Conservation (phyloP, 2,797 vertebrate species). For the Danionella dracula region DNA sequence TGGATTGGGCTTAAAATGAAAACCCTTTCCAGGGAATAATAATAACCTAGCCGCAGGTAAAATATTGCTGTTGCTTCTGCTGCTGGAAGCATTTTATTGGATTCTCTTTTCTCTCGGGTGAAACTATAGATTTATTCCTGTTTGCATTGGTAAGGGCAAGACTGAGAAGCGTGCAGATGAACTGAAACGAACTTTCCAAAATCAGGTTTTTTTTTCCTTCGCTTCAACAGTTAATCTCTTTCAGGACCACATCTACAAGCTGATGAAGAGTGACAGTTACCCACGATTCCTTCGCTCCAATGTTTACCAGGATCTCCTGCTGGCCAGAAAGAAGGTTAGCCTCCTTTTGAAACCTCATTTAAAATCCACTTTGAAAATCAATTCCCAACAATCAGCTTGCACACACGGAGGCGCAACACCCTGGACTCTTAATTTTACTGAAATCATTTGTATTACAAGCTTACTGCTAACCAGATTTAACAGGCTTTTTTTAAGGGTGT, state of each 20-base stretch:
- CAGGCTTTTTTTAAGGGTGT: too few species aligned
- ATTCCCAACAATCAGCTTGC: too few species aligned
- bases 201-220: conserved; percentile 1
- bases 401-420: too few species aligned
- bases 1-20: background rate
- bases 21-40: background rate
- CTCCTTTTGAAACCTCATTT: background rate
- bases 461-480: too few species aligned
- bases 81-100: background rate
- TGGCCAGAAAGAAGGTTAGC: conserved; percentile 90
- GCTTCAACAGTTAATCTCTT: conserved; percentile 2
- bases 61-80: background rate
- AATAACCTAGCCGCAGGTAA: background rate
- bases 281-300: conserved; percentile 92
- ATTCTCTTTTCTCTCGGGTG: background rate
- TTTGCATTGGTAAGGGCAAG: background rate
- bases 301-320: conserved; percentile 91
- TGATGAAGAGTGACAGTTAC: conserved; percentile 99
- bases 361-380: too few species aligned
- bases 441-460: too few species aligned
- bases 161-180: background rate
- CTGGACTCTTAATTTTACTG: too few species aligned
- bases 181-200: background rate
- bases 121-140: conserved; percentile 1
- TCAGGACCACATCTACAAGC: conserved; percentile 98